Evolutionary conservation across 2,797 vertebrate species (phyloP).

Genomic region (Sparidentex hasta): DNA sequence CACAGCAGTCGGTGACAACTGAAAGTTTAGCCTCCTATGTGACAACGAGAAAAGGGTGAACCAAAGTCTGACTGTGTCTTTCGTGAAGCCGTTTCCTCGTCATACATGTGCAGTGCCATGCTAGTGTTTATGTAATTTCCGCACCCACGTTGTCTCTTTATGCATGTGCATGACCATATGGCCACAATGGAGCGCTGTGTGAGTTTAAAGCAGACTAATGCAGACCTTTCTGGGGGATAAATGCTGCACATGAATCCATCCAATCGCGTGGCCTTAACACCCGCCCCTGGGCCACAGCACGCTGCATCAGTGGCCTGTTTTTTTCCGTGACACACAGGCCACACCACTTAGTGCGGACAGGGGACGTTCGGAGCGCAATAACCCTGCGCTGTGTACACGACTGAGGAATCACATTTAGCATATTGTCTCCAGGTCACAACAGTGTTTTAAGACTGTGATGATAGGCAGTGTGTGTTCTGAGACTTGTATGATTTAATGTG

Average conservation of each 20-base stretch:
- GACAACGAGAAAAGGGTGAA: slow-evolving; percentile 7
- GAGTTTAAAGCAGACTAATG: slow-evolving; percentile 67
- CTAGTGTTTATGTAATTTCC: slow-evolving; percentile 1
- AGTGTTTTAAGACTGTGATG: slow-evolving; percentile 49
- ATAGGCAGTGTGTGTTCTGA: slow-evolving; percentile 47
- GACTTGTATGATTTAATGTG: slow-evolving; percentile 58
- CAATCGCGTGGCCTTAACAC: slow-evolving; percentile 75
- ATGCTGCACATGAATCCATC: slow-evolving; percentile 75
- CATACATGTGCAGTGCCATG: neutral
- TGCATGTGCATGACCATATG: slow-evolving; percentile 43
- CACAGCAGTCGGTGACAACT: slow-evolving; percentile 39
- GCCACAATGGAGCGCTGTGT: slow-evolving; percentile 32
- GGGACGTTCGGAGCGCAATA: slow-evolving; percentile 55
- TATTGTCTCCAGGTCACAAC: slow-evolving; percentile 59
- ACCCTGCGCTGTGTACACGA: slow-evolving; percentile 29
- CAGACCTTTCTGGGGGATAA: slow-evolving; percentile 71
- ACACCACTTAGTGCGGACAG: slow-evolving; percentile 50
- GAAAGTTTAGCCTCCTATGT: slow-evolving; percentile 47
- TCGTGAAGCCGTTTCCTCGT: neutral
- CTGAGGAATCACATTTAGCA: slow-evolving; percentile 49
- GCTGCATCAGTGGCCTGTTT: slow-evolving; percentile 80
- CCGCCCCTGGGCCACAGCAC: slow-evolving; percentile 72
- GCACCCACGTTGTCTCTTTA: slow-evolving; percentile 14
- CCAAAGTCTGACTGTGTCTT: neutral
- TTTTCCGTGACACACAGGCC: slow-evolving; percentile 78